Evolutionary conservation across 1,140 invertebrate species (phyloP).

Genomic region (Radopholus similis): DNA sequence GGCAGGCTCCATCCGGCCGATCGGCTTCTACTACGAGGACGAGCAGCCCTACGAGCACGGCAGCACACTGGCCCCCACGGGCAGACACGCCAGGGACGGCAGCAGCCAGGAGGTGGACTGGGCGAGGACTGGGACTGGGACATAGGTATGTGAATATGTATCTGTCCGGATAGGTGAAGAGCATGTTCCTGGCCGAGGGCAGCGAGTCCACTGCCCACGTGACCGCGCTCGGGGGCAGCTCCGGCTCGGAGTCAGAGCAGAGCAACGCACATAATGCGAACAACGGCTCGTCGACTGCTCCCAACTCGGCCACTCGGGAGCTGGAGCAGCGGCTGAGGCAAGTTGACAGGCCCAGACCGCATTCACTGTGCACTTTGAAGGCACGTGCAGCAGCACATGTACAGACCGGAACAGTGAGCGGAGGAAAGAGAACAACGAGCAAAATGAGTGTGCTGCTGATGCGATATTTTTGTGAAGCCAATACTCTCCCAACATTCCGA

Average conservation of each 20-base stretch:
- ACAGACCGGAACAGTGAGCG: constrained; percentile 19
- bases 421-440: neutral
- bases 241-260: neutral
- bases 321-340: constrained; percentile 41
- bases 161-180: constrained; percentile 33
- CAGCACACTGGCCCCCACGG: neutral
- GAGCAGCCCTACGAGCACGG: constrained; percentile 33
- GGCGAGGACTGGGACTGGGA: neutral
- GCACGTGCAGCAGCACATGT: constrained; percentile 49
- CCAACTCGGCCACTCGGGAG: constrained; percentile 29
- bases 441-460: too few relatives aligned
- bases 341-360: neutral
- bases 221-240: neutral
- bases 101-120: neutral
- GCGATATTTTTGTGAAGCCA: too few relatives aligned
- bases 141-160: neutral
- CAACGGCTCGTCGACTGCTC: neutral
- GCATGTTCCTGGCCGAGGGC: constrained; percentile 38
- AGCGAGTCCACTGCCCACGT: constrained; percentile 9
- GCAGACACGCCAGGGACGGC: constrained; percentile 1
- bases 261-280: neutral
- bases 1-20: constrained; percentile 26
- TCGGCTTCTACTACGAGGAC: constrained; percentile 48
- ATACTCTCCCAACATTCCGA: too few relatives aligned
- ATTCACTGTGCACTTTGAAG: neutral